A percentile compares a stretch with the other conserved stretches of the same genome.
Conservation (phyloP, 2,888 invertebrate genomes). For the Spodoptera picta region DNA sequence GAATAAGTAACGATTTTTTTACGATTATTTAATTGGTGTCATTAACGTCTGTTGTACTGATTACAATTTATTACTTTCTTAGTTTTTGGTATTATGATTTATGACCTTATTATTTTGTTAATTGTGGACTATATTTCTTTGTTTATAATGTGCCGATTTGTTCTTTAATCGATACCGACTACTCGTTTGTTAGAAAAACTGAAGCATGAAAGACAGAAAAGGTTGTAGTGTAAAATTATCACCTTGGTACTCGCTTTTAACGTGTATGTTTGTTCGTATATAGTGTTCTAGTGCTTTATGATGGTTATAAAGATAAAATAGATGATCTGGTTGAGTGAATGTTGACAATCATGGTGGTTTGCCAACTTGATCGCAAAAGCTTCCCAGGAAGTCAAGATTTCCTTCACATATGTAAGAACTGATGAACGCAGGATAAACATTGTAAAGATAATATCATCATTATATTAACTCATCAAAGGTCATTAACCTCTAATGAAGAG, state of each 20-base stretch:
- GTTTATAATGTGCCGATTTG: constrained; percentile 8
- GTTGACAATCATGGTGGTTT: not conserved
- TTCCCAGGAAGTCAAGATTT: too few relatives aligned
- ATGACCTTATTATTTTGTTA: constrained; percentile 35
- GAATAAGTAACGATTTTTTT: constrained; percentile 69
- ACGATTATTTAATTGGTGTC: constrained; percentile 80
- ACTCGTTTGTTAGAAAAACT: constrained; percentile 12
- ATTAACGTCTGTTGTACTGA: constrained; percentile 75
- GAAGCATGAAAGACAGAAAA: constrained; percentile 7
- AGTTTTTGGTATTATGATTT: constrained; percentile 55
- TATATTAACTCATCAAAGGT: too few relatives aligned
- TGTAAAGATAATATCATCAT: too few relatives aligned
- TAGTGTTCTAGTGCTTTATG: not conserved
- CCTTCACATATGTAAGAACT: too few relatives aligned
- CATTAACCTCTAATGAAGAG: too few relatives aligned
- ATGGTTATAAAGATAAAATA: not conserved
- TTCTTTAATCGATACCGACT: constrained; percentile 10
- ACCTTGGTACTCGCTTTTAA: constrained; percentile 1
- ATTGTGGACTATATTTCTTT: constrained; percentile 24
- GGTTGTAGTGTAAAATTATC: constrained; percentile 15
- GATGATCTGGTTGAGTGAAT: not conserved
- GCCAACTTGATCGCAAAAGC: too few relatives aligned
- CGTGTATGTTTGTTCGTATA: not conserved
- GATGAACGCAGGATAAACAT: too few relatives aligned
- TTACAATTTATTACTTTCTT: constrained; percentile 75